These are phyloP conservation scores for Luidia sarsii DNA, from an alignment of 53 echinoderm and acorn worm genomes.

Conservation along the genomic window DNA sequence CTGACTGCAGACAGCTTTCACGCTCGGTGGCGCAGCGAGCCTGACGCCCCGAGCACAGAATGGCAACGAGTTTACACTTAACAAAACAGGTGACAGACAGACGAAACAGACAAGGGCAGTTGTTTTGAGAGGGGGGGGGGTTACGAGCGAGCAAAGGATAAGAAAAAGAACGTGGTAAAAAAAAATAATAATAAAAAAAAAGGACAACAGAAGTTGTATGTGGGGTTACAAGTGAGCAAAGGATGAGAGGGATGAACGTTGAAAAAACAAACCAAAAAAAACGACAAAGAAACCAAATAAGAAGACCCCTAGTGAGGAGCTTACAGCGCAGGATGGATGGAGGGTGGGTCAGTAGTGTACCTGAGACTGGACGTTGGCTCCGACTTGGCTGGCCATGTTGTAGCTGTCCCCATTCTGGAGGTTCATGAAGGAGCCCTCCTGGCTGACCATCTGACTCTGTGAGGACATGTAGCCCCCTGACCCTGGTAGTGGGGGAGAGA, in stretches of 20 bases:
- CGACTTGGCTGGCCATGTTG: conserved; percentile 94
- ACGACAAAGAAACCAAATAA: conserved; percentile 41
- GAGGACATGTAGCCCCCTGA: conserved; percentile 75
- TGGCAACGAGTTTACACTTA: too few relatives aligned
- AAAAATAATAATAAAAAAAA: background rate
- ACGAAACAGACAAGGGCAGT: too few relatives aligned
- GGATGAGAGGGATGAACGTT: background rate
- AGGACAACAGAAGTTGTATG: background rate
- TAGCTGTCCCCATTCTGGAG: conserved; percentile 99
- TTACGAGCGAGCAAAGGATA: background rate
- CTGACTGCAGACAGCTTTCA: too few relatives aligned
- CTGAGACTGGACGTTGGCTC: conserved; percentile 89
- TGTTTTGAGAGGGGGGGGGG: too few relatives aligned
- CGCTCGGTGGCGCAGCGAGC: too few relatives aligned
- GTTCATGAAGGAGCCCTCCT: conserved; percentile 83
- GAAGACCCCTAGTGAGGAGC: conserved; percentile 45
- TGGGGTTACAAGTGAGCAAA: too few relatives aligned
- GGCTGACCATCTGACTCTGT: conserved; percentile 70
- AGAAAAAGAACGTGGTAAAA: background rate
- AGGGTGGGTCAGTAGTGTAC: conserved; percentile 71
- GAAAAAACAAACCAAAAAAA: background rate
- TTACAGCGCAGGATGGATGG: conserved; percentile 44
- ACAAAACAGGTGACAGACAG: too few relatives aligned
- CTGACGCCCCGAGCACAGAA: too few relatives aligned
- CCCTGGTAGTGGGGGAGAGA: conserved; percentile 30